phyloP scores from a whole-genome alignment of 2,888 invertebrate genomes.

The Protophormia terraenovae region DNA sequence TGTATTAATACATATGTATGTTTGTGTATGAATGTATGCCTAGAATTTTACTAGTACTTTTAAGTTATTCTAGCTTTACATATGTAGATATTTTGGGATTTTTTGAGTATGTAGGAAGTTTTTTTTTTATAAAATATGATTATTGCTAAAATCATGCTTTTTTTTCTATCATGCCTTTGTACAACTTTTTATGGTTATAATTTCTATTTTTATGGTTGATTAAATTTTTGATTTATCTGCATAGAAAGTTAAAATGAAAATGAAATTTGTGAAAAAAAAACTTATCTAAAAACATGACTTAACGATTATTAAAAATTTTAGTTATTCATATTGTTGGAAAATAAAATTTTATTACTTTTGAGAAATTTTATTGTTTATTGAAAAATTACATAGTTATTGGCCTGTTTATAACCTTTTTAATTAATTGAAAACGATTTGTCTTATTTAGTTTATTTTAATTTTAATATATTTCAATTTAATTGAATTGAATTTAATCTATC shows the following conservation, averaged over 20 bases:
- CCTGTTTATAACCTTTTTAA: too few relatives aligned
- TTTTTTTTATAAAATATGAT: slow-evolving; percentile 46
- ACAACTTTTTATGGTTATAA: slow-evolving; percentile 4
- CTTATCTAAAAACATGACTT: background rate
- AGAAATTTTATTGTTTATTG: background rate
- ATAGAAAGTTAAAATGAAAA: slow-evolving; percentile 5
- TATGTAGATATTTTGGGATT: background rate
- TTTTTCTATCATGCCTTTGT: background rate
- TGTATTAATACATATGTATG: background rate
- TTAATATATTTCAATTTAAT: too few relatives aligned
- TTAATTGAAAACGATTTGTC: too few relatives aligned
- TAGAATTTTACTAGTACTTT: too few relatives aligned
- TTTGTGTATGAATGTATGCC: too few relatives aligned
- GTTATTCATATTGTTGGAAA: background rate
- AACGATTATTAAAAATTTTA: background rate
- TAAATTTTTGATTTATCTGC: slow-evolving; percentile 53
- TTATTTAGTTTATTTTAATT: too few relatives aligned
- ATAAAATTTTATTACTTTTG: background rate
- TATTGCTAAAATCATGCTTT: slow-evolving; percentile 18
- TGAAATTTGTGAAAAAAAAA: slow-evolving; percentile 1
- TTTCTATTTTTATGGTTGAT: slow-evolving; percentile 57
- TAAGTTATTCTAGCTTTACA: background rate
- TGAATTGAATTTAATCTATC: too few relatives aligned
- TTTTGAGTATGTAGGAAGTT: background rate
- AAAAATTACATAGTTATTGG: background rate